Conservation (phyloP, 2,888 invertebrate species). For the Sisyra terminalis region DNA sequence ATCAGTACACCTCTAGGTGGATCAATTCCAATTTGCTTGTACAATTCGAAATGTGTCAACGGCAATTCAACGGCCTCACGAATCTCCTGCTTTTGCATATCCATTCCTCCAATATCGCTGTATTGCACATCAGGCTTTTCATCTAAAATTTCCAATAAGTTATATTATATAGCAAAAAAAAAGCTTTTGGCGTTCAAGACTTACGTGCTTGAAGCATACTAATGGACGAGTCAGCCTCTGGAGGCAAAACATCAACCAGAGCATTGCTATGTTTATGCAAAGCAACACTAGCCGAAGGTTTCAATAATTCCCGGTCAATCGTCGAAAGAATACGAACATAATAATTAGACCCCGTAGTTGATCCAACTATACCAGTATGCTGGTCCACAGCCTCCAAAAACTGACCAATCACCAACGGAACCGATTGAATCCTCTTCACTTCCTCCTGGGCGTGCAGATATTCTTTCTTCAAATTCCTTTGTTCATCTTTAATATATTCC, state of each 20-base stretch:
- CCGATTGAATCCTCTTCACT: slow-evolving; percentile 97
- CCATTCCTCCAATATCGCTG: slow-evolving; percentile 98
- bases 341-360: slow-evolving; percentile 98
- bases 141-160: slow-evolving; percentile 36
- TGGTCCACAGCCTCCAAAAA: slow-evolving; percentile 99
- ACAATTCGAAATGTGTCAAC: slow-evolving; percentile 93
- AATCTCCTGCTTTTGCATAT: slow-evolving; percentile 99
- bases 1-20: slow-evolving; percentile 95
- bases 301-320: slow-evolving; percentile 90
- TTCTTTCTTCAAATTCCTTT: slow-evolving; percentile 95
- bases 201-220: slow-evolving; percentile 90
- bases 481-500: slow-evolving; percentile 99
- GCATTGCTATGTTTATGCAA: slow-evolving; percentile 99
- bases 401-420: slow-evolving; percentile 96
- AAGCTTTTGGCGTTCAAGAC: slow-evolving; percentile 8
- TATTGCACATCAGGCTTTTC: slow-evolving; percentile 97
- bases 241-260: slow-evolving; percentile 96
- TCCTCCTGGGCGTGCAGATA: slow-evolving; percentile 96
- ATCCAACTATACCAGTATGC: slow-evolving; percentile 97
- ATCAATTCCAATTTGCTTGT: slow-evolving; percentile 97
- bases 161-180: slow-evolving; percentile 3
- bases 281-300: slow-evolving; percentile 96
- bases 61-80: slow-evolving; percentile 97
- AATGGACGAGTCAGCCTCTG: slow-evolving; percentile 97
- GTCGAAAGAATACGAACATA: slow-evolving; percentile 97